phyloP scores from a whole-genome alignment of 1,140 invertebrate genomes.

The Aphis craccivora region DNA sequence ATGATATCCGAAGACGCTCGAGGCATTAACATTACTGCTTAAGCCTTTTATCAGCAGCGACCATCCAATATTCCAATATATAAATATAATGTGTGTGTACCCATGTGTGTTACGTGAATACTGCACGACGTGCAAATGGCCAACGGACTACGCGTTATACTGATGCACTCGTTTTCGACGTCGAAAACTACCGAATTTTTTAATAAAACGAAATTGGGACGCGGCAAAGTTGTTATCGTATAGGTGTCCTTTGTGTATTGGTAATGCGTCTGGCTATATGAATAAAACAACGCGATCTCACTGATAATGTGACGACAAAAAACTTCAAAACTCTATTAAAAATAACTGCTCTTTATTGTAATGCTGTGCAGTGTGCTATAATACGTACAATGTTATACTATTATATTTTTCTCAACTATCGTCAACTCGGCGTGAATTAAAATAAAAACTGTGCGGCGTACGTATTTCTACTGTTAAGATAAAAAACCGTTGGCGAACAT shows the following conservation, averaged over 20 bases:
- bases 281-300: slow-evolving; percentile 26
- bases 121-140: neutral
- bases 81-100: no score
- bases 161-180: neutral
- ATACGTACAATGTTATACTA: neutral
- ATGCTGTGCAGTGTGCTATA: neutral
- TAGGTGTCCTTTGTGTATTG: neutral
- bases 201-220: neutral
- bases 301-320: neutral
- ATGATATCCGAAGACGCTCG: neutral
- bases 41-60: neutral
- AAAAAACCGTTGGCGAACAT: neutral
- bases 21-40: neutral
- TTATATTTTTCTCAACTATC: neutral
- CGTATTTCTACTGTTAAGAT: neutral
- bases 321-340: slow-evolving; percentile 24
- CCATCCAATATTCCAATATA: neutral
- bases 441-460: neutral
- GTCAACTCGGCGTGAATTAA: neutral
- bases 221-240: neutral
- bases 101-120: no score
- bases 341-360: neutral
- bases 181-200: slow-evolving; percentile 11
- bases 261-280: neutral
- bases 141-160: neutral